These are phyloP conservation scores for Acipenser transmontanus DNA, from an alignment of 2,797 vertebrate genomes.

Conservation along the genomic window DNA sequence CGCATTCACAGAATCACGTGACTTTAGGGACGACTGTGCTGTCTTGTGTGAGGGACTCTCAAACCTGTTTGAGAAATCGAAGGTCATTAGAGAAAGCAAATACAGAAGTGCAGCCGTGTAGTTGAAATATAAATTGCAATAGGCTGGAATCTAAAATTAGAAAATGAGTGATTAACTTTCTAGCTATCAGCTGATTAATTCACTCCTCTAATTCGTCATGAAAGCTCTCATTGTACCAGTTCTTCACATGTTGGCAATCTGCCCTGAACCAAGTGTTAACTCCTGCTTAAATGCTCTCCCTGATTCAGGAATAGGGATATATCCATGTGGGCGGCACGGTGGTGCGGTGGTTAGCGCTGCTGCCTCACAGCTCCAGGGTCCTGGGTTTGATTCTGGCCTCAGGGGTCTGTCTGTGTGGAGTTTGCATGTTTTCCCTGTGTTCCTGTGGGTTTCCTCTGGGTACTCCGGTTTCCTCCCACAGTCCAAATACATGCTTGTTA, in stretches of 20 bases:
- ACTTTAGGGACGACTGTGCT: not conserved
- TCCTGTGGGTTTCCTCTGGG: too few relatives aligned
- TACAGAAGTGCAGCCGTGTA: conserved; percentile 20
- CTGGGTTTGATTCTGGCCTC: too few relatives aligned
- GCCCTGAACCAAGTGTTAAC: conserved; percentile 16
- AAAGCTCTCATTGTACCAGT: conserved; percentile 14
- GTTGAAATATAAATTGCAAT: conserved; percentile 32
- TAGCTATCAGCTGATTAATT: conserved; percentile 40
- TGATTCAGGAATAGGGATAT: too few relatives aligned
- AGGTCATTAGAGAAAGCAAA: conserved; percentile 1
- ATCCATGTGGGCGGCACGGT: too few relatives aligned
- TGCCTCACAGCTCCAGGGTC: too few relatives aligned
- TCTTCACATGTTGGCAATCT: conserved; percentile 9
- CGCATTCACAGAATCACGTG: conserved; percentile 5
- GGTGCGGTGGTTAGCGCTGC: too few relatives aligned
- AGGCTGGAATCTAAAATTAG: conserved; percentile 41
- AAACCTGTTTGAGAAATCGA: conserved; percentile 13
- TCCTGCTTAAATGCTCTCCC: conserved; percentile 3
- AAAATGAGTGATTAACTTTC: conserved; percentile 39
- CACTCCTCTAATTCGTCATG: conserved; percentile 32
- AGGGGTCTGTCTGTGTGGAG: too few relatives aligned
- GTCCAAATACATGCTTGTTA: too few relatives aligned
- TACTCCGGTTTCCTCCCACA: too few relatives aligned
- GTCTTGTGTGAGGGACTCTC: conserved; percentile 7
- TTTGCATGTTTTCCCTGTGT: too few relatives aligned